Percentiles rank a stretch among this genome's conserved stretches.
Conservation (phyloP, 2,113 vertebrate species). For the Tupaia chinensis region DNA sequence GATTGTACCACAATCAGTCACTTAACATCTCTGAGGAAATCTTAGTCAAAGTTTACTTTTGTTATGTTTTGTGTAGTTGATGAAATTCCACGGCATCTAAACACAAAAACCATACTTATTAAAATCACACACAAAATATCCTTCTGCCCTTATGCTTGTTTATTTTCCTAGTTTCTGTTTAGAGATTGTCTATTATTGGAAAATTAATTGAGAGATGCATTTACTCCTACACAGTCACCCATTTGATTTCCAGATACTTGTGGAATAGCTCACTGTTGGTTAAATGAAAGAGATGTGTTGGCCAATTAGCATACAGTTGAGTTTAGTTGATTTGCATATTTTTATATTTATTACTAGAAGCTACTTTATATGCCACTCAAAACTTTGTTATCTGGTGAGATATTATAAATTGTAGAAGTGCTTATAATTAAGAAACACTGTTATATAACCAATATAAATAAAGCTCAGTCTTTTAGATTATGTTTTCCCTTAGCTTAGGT, state of each 20-base stretch:
- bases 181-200: conserved; percentile 77
- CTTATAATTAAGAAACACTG: conserved; percentile 35
- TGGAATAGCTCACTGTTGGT: conserved; percentile 69
- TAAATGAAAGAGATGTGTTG: conserved; percentile 69
- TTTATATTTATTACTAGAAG: conserved; percentile 65
- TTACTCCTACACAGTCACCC: conserved; percentile 77
- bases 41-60: conserved; percentile 80
- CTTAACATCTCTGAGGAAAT: conserved; percentile 3
- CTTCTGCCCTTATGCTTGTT: conserved; percentile 79
- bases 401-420: conserved; percentile 24
- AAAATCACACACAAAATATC: conserved; percentile 80
- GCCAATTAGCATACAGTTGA: conserved; percentile 73
- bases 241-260: conserved; percentile 75
- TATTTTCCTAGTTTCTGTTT: conserved; percentile 80
- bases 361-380: conserved; percentile 56
- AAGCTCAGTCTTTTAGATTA: neutral
- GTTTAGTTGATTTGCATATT: conserved; percentile 72
- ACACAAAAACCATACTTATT: conserved; percentile 77
- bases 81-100: conserved; percentile 76
- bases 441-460: conserved; percentile 26
- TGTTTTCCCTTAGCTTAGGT: neutral
- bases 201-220: conserved; percentile 80
- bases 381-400: neutral
- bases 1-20: neutral
- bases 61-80: conserved; percentile 75